Percentiles rank a stretch among this genome's conserved stretches.
These are phyloP conservation scores for Manacus vitellinus DNA, from an alignment of 2,113 vertebrate genomes.

Conservation along the genomic window DNA sequence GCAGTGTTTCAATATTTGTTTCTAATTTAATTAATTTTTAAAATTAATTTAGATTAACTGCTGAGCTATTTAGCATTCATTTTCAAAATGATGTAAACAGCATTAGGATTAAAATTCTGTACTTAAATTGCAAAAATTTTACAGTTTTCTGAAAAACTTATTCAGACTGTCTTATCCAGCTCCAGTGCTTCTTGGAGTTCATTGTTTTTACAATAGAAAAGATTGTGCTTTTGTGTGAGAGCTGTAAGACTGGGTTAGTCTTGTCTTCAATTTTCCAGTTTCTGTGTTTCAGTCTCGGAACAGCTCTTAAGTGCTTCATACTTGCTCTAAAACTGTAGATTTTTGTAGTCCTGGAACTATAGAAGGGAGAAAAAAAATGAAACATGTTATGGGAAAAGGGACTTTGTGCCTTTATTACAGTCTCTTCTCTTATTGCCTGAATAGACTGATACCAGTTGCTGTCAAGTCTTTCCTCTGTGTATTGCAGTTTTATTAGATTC, in stretches of 20 bases:
- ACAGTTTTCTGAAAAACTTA: neutral
- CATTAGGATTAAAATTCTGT: neutral
- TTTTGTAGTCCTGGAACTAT: slow-evolving; percentile 3
- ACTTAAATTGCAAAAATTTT: neutral
- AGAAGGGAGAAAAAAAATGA: neutral
- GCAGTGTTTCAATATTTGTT: neutral
- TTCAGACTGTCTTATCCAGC: neutral
- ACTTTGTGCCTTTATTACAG: neutral
- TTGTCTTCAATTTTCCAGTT: neutral
- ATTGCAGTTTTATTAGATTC: slow-evolving; percentile 22
- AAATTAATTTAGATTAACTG: neutral
- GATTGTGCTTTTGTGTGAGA: neutral
- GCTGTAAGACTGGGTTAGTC: neutral
- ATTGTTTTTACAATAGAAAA: neutral
- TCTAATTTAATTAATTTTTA: neutral
- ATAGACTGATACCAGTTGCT: neutral
- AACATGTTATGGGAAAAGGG: neutral
- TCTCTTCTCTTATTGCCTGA: neutral
- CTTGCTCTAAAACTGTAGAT: neutral
- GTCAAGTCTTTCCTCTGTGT: neutral
- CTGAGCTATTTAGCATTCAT: neutral
- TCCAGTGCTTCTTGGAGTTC: neutral
- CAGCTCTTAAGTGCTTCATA: slow-evolving; percentile 26
- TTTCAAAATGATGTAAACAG: neutral
- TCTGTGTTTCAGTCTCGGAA: neutral